phyloP scores from a whole-genome alignment of 2,888 invertebrate species.

The Pyrgus malvae region DNA sequence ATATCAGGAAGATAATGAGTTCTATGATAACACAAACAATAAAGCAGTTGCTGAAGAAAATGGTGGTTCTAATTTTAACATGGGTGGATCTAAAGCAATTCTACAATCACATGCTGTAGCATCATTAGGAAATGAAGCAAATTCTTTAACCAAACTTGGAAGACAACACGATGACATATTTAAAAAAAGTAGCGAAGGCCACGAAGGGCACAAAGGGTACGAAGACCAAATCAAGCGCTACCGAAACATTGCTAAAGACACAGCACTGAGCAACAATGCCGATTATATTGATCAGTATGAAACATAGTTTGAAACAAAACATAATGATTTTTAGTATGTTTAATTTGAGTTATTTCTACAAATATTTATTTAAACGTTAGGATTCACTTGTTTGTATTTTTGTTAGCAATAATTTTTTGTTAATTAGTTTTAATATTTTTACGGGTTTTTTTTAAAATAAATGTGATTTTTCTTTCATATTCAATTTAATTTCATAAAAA shows the following conservation, averaged over 20 bases:
- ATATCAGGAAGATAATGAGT: conserved; percentile 68
- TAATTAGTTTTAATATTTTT: conserved; percentile 3
- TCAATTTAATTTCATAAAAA: too few relatives aligned
- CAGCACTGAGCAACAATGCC: conserved; percentile 49
- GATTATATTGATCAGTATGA: conserved; percentile 46
- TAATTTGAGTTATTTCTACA: too few relatives aligned
- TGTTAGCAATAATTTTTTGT: neutral
- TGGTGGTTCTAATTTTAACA: conserved; percentile 45
- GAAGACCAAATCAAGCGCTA: conserved; percentile 48
- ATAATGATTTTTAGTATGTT: too few relatives aligned
- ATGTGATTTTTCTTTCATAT: too few relatives aligned
- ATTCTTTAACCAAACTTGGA: conserved; percentile 42
- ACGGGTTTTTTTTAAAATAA: neutral
- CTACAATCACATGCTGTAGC: conserved; percentile 51
- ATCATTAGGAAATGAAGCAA: conserved; percentile 42
- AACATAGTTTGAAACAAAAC: neutral
- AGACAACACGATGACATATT: conserved; percentile 40
- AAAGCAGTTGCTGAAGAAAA: conserved; percentile 50
- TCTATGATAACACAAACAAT: conserved; percentile 61
- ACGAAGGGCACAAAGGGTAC: conserved; percentile 38
- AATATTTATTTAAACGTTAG: too few relatives aligned
- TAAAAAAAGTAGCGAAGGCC: conserved; percentile 43
- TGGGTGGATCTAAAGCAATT: conserved; percentile 53
- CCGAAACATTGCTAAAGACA: conserved; percentile 51
- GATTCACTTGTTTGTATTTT: too few relatives aligned